Conservation (phyloP, 1,140 invertebrate species). For the Camponotus vicinus region DNA sequence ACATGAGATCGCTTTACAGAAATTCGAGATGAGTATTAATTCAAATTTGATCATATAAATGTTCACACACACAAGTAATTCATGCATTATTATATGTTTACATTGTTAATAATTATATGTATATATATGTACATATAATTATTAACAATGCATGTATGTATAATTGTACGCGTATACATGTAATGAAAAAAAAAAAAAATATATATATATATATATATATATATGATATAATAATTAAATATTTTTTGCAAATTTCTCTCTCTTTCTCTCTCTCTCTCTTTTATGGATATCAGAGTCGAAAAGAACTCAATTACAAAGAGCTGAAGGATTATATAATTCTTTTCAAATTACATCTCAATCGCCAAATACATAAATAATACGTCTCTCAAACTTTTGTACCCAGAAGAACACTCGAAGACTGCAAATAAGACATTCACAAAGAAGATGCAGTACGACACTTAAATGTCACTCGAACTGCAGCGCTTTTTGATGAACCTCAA, state of each 20-base stretch:
- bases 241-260: not conserved
- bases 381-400: not conserved
- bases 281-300: not conserved
- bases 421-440: conserved; percentile 16
- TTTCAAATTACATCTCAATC: conserved; percentile 23
- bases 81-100: not conserved
- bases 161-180: no score
- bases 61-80: not conserved
- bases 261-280: no score
- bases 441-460: conserved; percentile 1
- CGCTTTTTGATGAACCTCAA: conserved; percentile 48
- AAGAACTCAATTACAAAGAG: not conserved
- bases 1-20: not conserved
- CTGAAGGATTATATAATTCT: not conserved
- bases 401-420: not conserved
- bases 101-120: no score
- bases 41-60: not conserved
- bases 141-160: no score
- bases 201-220: no score
- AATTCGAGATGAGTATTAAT: conserved; percentile 18
- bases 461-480: conserved; percentile 18
- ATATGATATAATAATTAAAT: not conserved
- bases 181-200: no score
- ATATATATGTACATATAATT: no score
- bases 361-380: not conserved